Evolutionary conservation across 2,797 vertebrate genomes (phyloP).

Genomic region (Sparidentex hasta): DNA sequence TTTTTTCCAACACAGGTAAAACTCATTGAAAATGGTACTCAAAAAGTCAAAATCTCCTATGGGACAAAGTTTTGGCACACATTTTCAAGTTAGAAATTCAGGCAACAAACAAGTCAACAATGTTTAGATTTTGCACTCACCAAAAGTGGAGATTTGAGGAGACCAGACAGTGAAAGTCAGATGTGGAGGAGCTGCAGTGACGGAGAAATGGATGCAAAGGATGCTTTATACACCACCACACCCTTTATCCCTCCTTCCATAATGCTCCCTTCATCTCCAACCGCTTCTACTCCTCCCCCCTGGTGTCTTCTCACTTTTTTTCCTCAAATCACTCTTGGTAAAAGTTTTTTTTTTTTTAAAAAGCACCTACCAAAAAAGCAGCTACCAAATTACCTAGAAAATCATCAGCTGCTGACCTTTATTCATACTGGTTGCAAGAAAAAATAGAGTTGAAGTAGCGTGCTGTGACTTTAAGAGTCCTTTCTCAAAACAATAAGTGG

Average conservation of each 20-base stretch:
- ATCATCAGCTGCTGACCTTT: neutral
- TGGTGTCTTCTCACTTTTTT: constrained; percentile 5
- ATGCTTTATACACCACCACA: constrained; percentile 75
- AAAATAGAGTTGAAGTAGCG: neutral
- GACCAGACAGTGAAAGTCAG: constrained; percentile 1
- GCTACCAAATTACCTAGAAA: too few species aligned
- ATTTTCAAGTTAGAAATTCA: accelerated
- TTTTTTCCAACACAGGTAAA: neutral
- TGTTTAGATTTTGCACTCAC: constrained; percentile 64
- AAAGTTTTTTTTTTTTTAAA: neutral
- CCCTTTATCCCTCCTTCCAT: constrained; percentile 64
- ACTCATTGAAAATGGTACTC: neutral
- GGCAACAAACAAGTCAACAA: neutral
- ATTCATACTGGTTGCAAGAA: constrained; percentile 22
- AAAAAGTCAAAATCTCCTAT: neutral
- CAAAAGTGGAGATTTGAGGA: constrained; percentile 26
- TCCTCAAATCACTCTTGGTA: neutral
- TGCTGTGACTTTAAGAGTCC: constrained; percentile 2
- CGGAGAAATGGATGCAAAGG: constrained; percentile 38
- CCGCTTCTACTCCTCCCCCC: constrained; percentile 43
- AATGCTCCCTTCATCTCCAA: constrained; percentile 41
- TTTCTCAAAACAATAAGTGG: neutral
- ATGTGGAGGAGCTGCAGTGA: constrained; percentile 42
- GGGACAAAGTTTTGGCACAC: neutral
- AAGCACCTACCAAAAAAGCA: too few species aligned